These are phyloP conservation scores for Microctenopoma stevenorrisi DNA, from an alignment of 2,797 vertebrate genomes.

Conservation along the genomic window DNA sequence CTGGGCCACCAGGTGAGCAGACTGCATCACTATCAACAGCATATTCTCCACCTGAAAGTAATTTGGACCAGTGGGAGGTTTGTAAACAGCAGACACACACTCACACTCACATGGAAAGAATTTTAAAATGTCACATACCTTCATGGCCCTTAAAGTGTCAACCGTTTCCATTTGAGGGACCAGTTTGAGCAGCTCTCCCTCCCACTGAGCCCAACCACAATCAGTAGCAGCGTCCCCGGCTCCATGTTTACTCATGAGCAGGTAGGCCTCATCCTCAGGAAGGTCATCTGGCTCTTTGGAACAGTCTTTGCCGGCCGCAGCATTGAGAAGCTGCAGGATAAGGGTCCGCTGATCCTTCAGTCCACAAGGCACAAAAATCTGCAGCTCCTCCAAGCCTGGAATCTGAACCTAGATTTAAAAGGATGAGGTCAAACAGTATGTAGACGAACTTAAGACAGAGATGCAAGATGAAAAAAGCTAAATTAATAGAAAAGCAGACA, in stretches of 20 bases:
- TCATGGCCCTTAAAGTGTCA: constrained; percentile 93
- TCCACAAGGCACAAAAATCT: constrained; percentile 90
- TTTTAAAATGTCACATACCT: constrained; percentile 75
- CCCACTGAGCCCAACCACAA: constrained; percentile 88
- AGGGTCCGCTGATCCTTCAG: constrained; percentile 86
- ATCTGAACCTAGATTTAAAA: constrained; percentile 88
- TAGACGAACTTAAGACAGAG: not conserved
- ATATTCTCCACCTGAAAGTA: constrained; percentile 89
- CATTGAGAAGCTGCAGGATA: constrained; percentile 95
- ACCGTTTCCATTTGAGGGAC: constrained; percentile 94
- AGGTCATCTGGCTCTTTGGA: constrained; percentile 93
- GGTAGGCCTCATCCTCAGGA: constrained; percentile 87
- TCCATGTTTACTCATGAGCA: constrained; percentile 93
- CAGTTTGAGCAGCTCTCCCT: constrained; percentile 87
- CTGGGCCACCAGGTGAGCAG: constrained; percentile 90
- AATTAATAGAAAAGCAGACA: constrained; percentile 10
- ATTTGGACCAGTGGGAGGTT: not conserved
- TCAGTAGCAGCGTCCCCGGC: constrained; percentile 74
- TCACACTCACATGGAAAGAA: not conserved
- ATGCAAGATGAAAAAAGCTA: not conserved
- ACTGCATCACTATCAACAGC: constrained; percentile 95
- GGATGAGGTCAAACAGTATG: not conserved
- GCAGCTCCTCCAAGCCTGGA: constrained; percentile 92
- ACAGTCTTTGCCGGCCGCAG: constrained; percentile 95
- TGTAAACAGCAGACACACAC: not conserved